phyloP scores from a whole-genome alignment of 1,140 invertebrate species.

The Drosophila melanica region DNA sequence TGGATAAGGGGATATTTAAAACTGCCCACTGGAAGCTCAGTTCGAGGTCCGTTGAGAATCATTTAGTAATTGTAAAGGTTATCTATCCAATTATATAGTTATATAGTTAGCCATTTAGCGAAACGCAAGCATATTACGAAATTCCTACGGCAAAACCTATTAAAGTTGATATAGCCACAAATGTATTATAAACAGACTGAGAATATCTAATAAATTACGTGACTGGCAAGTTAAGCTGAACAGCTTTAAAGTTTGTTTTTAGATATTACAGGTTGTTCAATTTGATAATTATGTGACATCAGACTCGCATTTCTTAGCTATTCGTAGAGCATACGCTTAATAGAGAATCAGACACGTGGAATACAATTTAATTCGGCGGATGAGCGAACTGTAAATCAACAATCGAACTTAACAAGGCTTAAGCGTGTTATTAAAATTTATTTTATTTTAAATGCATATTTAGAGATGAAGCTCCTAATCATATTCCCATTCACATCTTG shows the following conservation, averaged over 20 bases:
- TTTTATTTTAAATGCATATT: too few relatives aligned
- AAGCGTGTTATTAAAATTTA: too few relatives aligned
- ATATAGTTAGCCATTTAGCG: not conserved
- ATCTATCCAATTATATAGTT: constrained; percentile 14
- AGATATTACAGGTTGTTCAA: not conserved
- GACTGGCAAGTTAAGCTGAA: constrained; percentile 23
- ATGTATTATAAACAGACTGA: not conserved
- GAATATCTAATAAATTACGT: constrained; percentile 40
- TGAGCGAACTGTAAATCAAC: not conserved
- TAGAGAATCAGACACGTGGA: not conserved
- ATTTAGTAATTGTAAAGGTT: not conserved
- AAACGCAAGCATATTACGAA: constrained; percentile 6
- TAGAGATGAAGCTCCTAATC: too few relatives aligned
- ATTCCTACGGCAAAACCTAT: not conserved
- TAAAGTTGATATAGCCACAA: not conserved
- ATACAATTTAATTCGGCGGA: not conserved
- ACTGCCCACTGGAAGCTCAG: not conserved
- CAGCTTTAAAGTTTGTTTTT: not conserved
- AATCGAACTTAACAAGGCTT: too few relatives aligned
- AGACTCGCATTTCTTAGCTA: not conserved
- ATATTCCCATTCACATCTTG: too few relatives aligned
- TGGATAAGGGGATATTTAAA: constrained; percentile 11
- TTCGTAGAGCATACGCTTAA: not conserved
- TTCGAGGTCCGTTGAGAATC: too few relatives aligned
- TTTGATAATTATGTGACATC: constrained; percentile 24